These are phyloP conservation scores for Brachycybe producta DNA, from an alignment of 2,888 invertebrate species.

Conservation along the genomic window DNA sequence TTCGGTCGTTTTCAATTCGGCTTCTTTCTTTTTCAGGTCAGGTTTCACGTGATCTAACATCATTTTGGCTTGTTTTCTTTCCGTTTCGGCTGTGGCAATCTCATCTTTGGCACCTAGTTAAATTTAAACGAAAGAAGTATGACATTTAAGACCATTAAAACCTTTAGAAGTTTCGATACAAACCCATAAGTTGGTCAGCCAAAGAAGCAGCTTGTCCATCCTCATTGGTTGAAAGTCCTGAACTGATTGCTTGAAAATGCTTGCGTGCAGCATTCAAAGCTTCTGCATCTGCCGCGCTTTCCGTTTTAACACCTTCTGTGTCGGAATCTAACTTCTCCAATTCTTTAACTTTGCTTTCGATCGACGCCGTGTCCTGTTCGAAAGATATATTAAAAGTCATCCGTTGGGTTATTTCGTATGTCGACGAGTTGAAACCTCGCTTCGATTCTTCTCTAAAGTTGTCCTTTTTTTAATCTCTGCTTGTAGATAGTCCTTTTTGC, in stretches of 20 bases:
- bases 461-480: slow-evolving; percentile 54
- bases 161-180: slow-evolving; percentile 22
- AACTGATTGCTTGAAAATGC: slow-evolving; percentile 66
- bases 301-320: no score
- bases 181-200: slow-evolving; percentile 76
- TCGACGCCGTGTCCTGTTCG: slow-evolving; percentile 20
- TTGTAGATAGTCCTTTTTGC: slow-evolving; percentile 50
- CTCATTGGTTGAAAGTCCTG: slow-evolving; percentile 65
- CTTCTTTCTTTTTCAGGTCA: slow-evolving; percentile 50
- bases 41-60: slow-evolving; percentile 50
- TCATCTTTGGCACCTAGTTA: slow-evolving; percentile 55
- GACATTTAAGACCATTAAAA: not conserved
- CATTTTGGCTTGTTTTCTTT: slow-evolving; percentile 63
- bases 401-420: no score
- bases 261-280: slow-evolving; percentile 59
- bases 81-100: slow-evolving; percentile 61
- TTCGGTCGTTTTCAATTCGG: slow-evolving; percentile 52
- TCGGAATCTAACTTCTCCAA: slow-evolving; percentile 57
- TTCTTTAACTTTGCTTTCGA: slow-evolving; percentile 43
- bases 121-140: not conserved
- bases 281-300: slow-evolving; percentile 51
- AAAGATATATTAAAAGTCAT: not conserved
- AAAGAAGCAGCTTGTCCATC: slow-evolving; percentile 64
- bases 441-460: slow-evolving; percentile 50
- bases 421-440: slow-evolving; percentile 43